Evolutionary conservation across 92 coral and sea anemone species (phyloP).

Genomic region (Epizoanthus illoricatus): DNA sequence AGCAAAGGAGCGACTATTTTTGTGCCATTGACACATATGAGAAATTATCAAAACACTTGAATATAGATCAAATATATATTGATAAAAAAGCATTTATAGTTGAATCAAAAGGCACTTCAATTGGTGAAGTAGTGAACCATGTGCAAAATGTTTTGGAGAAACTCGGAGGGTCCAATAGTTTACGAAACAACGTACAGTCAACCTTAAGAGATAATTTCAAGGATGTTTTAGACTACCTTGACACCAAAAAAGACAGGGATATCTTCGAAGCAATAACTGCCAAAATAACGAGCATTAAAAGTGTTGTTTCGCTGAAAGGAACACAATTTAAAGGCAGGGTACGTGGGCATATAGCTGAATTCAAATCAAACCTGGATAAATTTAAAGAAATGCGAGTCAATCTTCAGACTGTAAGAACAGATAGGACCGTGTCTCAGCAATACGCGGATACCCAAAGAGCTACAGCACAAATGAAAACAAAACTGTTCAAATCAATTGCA

Average conservation of each 20-base stretch:
- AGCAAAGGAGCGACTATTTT: conserved; percentile 17
- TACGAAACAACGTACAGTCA: conserved; percentile 12
- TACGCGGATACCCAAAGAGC: conserved; percentile 10
- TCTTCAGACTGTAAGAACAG: conserved; percentile 36
- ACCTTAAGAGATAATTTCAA: conserved; percentile 22
- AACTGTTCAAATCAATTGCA: neutral
- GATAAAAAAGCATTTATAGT: conserved; percentile 44
- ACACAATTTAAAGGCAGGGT: conserved; percentile 17
- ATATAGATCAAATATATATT: conserved; percentile 49
- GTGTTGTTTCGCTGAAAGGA: conserved; percentile 43
- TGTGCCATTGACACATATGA: conserved; percentile 47
- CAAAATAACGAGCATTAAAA: conserved; percentile 51
- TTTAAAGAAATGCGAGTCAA: no score
- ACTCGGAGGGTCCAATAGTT: neutral
- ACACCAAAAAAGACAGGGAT: conserved; percentile 58
- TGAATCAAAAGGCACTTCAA: conserved; percentile 31
- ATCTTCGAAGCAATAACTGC: conserved; percentile 48
- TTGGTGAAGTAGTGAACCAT: conserved; percentile 27
- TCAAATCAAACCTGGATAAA: no score
- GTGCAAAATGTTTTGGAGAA: neutral
- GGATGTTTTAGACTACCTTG: conserved; percentile 32
- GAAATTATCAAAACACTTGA: conserved; percentile 33
- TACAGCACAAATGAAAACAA: neutral
- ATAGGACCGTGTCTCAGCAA: conserved; percentile 49
- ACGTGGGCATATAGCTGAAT: no score